Base-by-base conservation (phyloP, 2,113 vertebrate species). In the Tringa solitaria region DNA sequence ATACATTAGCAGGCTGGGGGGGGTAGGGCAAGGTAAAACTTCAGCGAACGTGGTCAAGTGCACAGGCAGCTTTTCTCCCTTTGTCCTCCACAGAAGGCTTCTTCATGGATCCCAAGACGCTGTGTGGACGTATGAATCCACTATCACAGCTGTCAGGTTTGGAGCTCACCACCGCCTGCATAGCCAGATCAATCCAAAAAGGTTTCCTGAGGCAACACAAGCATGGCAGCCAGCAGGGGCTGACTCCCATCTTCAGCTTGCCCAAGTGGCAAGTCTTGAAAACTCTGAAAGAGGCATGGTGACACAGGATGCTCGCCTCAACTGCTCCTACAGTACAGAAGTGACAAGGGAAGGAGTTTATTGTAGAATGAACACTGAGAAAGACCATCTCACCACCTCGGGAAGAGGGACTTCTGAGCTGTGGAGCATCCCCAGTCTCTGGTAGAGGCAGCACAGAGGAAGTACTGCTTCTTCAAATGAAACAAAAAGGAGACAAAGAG, bases 11-110 rank as follows among this genome's bases (percentile, higher is more conserved):
- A 90, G 75, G 97, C 92, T 72, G 56, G 88, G 83, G 93, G 61
- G 84, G 26, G 78, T 4, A 65, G 81, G 74, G 84, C 84, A 93
- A 93, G 81, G 84, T 95, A 91, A 97, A 96, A 95, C 74, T 96
- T 97, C 87, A 91, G 87, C 78, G 85, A 93, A 91, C 2, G 8
- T 4, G 3, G 77, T 72, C 91, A 95, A 91, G 59, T 81, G 81
- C 51, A 91, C 48, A 64, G 73, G 56, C 37, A 87, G 80, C 27
- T 86, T 64, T 72, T 43, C 16, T 54, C 32, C 45, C 24, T 12
- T 63, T 61, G 54, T 82, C 48, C 39, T 82, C 46, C 91, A 54
- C 33, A 30, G 32, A 26, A 68, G 15, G 57, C 7, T 87, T 89
- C 82, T 84, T 59, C 61, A 80, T 61, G 65, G 28, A 92, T 65